Evolutionary conservation across 1,140 invertebrate genomes (phyloP).

Genomic region (Bicyclus anynana): DNA sequence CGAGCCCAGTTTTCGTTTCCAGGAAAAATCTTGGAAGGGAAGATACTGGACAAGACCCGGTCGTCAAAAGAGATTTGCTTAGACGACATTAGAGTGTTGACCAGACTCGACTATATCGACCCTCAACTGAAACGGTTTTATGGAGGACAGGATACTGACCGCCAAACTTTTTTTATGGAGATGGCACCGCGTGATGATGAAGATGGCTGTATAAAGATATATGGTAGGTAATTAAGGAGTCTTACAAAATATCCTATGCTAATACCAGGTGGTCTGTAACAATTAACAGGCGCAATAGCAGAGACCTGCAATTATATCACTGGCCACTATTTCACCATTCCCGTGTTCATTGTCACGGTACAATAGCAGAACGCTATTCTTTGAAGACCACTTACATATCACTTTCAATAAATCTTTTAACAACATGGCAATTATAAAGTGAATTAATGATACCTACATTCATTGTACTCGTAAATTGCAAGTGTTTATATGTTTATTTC

Average conservation of each 20-base stretch:
- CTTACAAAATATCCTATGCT: not conserved
- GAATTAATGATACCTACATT: constrained; percentile 6
- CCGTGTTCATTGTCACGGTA: constrained; percentile 1
- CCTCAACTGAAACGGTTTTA: too few relatives aligned
- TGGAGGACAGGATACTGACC: too few relatives aligned
- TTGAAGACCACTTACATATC: constrained; percentile 5
- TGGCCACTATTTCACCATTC: constrained; percentile 5
- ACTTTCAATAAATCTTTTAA: constrained; percentile 1
- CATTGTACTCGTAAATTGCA: not conserved
- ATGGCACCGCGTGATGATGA: too few relatives aligned
- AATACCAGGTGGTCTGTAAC: not conserved
- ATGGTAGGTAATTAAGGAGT: too few relatives aligned
- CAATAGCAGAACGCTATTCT: constrained; percentile 20
- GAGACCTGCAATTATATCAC: constrained; percentile 1
- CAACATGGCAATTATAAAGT: constrained; percentile 9
- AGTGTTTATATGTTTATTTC: not conserved
- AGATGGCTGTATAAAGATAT: too few relatives aligned
- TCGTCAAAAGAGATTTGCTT: too few relatives aligned
- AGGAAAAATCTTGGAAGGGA: too few relatives aligned
- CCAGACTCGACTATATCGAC: too few relatives aligned
- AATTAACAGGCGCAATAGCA: not conserved
- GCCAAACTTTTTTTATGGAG: too few relatives aligned
- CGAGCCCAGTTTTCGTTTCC: too few relatives aligned
- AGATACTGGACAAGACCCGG: too few relatives aligned
- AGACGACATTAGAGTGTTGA: too few relatives aligned